Evolutionary conservation across 2,797 vertebrate species (phyloP).

Genomic region (Knipowitschia caucasica): DNA sequence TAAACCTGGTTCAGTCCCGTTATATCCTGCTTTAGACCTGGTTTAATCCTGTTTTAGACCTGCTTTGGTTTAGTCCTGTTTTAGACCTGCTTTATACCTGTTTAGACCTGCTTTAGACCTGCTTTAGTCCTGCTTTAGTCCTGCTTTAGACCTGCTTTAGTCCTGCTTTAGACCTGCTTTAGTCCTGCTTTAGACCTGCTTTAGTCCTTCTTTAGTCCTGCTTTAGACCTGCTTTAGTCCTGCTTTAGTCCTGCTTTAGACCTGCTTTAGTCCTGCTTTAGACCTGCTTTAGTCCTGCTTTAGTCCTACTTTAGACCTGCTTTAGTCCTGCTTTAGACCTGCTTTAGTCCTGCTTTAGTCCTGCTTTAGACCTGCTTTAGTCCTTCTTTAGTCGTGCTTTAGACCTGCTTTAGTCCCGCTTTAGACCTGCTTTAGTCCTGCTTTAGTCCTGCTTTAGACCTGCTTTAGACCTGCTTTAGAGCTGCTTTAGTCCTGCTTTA

Average conservation of each 20-base stretch:
- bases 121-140: neutral
- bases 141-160: neutral
- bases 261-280: neutral
- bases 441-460: neutral
- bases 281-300: neutral
- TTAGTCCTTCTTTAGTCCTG: neutral
- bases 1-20: neutral
- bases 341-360: neutral
- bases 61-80: neutral
- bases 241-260: neutral
- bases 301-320: neutral
- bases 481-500: neutral
- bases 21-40: neutral
- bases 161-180: neutral
- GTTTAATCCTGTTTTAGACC: neutral
- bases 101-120: neutral
- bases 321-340: neutral
- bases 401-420: neutral
- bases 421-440: neutral
- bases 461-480: neutral
- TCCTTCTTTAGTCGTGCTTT: neutral
- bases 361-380: neutral
- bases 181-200: neutral
- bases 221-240: neutral
- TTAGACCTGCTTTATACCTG: neutral